Conservation (phyloP, 2,888 invertebrate genomes). For the Adineta ricciae region DNA sequence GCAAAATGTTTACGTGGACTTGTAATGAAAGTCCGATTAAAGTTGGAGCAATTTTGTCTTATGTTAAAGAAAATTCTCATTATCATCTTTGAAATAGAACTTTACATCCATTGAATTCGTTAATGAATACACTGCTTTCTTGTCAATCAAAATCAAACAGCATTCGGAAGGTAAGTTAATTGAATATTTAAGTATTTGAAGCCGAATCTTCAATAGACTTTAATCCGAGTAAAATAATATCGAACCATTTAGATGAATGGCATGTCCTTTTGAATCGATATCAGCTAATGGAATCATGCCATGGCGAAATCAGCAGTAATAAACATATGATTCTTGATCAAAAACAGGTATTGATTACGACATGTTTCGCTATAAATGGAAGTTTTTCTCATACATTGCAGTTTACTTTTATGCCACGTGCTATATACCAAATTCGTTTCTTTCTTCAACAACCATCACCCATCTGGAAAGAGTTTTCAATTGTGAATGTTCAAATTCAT, state of each 20-base stretch:
- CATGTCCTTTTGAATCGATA: constrained; percentile 23
- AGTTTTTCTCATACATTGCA: background rate
- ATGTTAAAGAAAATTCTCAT: too few relatives aligned
- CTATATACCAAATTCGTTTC: constrained; percentile 25
- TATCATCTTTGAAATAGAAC: background rate
- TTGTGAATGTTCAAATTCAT: constrained; percentile 25
- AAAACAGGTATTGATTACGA: background rate
- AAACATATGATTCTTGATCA: background rate
- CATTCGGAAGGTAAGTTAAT: constrained; percentile 19
- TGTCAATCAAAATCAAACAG: constrained; percentile 30
- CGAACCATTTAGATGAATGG: constrained; percentile 30
- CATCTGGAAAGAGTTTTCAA: constrained; percentile 30
- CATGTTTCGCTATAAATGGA: background rate
- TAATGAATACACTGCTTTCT: constrained; percentile 29
- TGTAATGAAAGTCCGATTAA: background rate
- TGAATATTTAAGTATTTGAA: too few relatives aligned
- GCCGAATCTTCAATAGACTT: too few relatives aligned
- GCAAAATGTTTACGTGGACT: constrained; percentile 24
- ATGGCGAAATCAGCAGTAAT: constrained; percentile 29
- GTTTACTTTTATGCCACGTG: background rate
- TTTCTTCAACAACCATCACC: constrained; percentile 33
- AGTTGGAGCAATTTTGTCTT: too few relatives aligned
- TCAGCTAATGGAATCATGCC: constrained; percentile 25
- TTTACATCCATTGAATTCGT: background rate
- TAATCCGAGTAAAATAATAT: too few relatives aligned